These are phyloP conservation scores for Uloborus plumipes DNA, from an alignment of 2,888 invertebrate genomes.

Conservation along the genomic window DNA sequence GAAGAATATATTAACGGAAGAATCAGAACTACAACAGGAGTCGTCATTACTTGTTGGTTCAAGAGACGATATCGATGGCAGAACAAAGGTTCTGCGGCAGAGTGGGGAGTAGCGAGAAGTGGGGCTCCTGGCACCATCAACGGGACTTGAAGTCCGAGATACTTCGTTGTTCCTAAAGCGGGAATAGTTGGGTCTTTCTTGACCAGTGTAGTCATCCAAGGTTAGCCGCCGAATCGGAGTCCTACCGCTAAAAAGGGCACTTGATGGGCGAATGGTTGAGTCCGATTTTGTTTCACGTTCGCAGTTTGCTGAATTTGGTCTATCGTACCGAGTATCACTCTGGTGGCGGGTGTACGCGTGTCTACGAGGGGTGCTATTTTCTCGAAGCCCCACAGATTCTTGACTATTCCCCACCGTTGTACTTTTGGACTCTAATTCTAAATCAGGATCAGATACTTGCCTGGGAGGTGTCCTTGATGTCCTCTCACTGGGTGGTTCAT, in stretches of 20 bases:
- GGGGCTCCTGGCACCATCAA: slow-evolving; percentile 58
- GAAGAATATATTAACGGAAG: slow-evolving; percentile 59
- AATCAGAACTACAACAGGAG: slow-evolving; percentile 62
- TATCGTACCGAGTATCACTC: slow-evolving; percentile 65
- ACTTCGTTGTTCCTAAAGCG: slow-evolving; percentile 64
- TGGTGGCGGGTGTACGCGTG: slow-evolving; percentile 56
- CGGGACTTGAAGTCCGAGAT: slow-evolving; percentile 62
- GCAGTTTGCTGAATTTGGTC: slow-evolving; percentile 28
- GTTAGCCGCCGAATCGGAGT: slow-evolving; percentile 47
- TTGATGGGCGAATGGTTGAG: slow-evolving; percentile 23
- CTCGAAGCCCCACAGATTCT: slow-evolving; percentile 51
- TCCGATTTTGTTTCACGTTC: slow-evolving; percentile 26
- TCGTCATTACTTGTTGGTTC: slow-evolving; percentile 65
- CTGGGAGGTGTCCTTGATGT: slow-evolving; percentile 46
- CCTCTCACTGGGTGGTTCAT: slow-evolving; percentile 19
- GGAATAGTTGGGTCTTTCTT: slow-evolving; percentile 66
- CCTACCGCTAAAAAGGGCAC: slow-evolving; percentile 23
- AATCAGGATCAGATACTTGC: slow-evolving; percentile 62
- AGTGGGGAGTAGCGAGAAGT: slow-evolving; percentile 64
- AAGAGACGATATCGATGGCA: slow-evolving; percentile 45
- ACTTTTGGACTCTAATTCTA: slow-evolving; percentile 48
- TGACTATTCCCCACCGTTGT: slow-evolving; percentile 51
- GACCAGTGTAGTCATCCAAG: slow-evolving; percentile 65
- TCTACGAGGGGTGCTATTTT: slow-evolving; percentile 36
- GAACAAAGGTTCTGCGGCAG: slow-evolving; percentile 49